phyloP scores from a whole-genome alignment of 2,888 invertebrate genomes.

The Caenorhabditis wallacei region DNA sequence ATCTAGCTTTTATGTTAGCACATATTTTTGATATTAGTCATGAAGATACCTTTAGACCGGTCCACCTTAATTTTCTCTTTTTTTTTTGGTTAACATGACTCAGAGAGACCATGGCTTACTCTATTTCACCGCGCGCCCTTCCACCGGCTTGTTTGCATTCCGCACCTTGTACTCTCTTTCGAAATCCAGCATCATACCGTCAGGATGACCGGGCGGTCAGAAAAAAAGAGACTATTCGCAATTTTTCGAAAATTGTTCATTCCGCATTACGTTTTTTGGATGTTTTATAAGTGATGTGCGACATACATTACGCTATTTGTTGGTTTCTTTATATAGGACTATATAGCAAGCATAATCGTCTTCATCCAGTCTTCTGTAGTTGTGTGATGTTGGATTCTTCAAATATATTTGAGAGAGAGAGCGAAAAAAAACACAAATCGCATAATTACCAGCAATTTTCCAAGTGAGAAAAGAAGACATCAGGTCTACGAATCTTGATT shows the following conservation, averaged over 20 bases:
- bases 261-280: constrained; percentile 35
- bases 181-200: constrained; percentile 52
- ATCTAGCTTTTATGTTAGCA: background rate
- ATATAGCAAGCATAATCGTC: constrained; percentile 7
- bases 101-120: constrained; percentile 31
- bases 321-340: constrained; percentile 2
- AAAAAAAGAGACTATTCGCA: constrained; percentile 44
- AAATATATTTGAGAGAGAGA: background rate
- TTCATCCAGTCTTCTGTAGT: constrained; percentile 26
- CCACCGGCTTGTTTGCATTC: constrained; percentile 51
- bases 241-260: constrained; percentile 43
- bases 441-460: constrained; percentile 49
- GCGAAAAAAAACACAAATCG: constrained; percentile 9
- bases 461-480: constrained; percentile 1
- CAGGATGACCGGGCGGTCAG: constrained; percentile 39
- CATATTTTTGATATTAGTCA: background rate
- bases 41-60: constrained; percentile 10
- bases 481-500: no score
- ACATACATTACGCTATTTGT: constrained; percentile 29
- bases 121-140: constrained; percentile 34
- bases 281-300: background rate
- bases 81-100: constrained; percentile 22
- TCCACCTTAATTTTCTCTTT: constrained; percentile 14
- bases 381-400: constrained; percentile 37
- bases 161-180: constrained; percentile 62